Evolutionary conservation across 2,113 vertebrate genomes (phyloP), one percentile per base, ranked within the genome.

Genomic region (Oreotrochilus melanogaster): DNA sequence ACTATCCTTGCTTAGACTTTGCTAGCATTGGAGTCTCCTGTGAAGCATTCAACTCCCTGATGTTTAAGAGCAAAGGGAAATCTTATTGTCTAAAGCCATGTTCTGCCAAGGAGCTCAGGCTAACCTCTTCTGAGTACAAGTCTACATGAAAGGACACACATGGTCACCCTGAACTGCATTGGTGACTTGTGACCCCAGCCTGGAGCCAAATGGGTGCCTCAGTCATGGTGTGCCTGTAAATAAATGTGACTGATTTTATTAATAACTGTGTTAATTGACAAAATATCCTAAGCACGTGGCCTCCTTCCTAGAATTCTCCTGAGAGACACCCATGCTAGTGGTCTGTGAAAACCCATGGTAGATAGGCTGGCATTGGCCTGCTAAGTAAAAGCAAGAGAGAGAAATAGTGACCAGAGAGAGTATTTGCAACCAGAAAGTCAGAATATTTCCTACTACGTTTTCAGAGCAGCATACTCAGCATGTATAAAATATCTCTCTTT

Each of bases 331-430:
- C 5, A 11, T 39, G 39, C 39, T 12, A 39, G 39, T 39, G 39
- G 39, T 39, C 39, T 39, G 39, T 39, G 39, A 24, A 53, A 54
- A 65, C 7, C 23, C 24, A 19, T 18, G 12, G 12, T 6, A 33
- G 37, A 22, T 24, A 75, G 37, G 10, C 50, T 76, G 50, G 31
- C 3, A 4, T 54, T 50, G 57, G 8, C 14, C 50, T 79, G 51
- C 64, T 45, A 30, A 24, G 25, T 27, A 72, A 67, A 73, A 80
- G 47, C 98, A 98, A 92, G 99, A 98, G 94, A 98, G 98, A 98
- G 98, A 24, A 99, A 97, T 82, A 98, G 14, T 98, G 98, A 72
- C 98, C 98, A 78, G 98, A 99, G 67, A 16, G 98, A 98, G 33
- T 98, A 98, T 94, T 99, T 99, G 31, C 98, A 86, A 45, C 98